Conservation (phyloP, 2,888 invertebrate genomes). For the Crematogaster levior region DNA sequence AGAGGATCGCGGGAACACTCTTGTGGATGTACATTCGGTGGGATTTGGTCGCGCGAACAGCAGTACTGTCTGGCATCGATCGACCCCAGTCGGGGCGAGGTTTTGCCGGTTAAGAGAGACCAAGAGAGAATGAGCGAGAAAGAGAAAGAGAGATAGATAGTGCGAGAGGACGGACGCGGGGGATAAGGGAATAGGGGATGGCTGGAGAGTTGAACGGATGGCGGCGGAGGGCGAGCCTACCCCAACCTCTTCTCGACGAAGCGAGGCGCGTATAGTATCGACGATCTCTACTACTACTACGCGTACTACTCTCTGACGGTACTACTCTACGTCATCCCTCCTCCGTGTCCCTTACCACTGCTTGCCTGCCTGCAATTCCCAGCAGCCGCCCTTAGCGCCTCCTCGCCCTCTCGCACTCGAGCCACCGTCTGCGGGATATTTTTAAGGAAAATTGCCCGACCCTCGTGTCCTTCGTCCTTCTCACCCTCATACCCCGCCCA, state of each 20-base stretch:
- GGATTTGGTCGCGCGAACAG: conserved; percentile 84
- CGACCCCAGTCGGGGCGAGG: conserved; percentile 76
- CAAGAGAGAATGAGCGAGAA: conserved; percentile 41
- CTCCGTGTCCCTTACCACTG: conserved; percentile 41
- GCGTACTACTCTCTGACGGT: conserved; percentile 48
- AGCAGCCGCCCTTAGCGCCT: conserved; percentile 48
- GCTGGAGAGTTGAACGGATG: conserved; percentile 47
- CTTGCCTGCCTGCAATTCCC: conserved; percentile 57
- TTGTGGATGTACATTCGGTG: conserved; percentile 76
- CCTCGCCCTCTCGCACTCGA: conserved; percentile 46
- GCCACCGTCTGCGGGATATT: conserved; percentile 75
- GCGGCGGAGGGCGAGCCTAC: conserved; percentile 81
- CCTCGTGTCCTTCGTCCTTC: conserved; percentile 48
- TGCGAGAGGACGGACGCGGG: conserved; percentile 60
- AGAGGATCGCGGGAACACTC: conserved; percentile 53
- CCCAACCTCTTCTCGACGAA: conserved; percentile 83
- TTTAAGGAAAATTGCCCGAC: conserved; percentile 78
- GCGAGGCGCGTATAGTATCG: conserved; percentile 82
- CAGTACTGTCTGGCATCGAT: conserved; percentile 86
- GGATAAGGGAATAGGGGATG: conserved; percentile 16
- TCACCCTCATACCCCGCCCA: conserved; percentile 43
- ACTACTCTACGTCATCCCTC: conserved; percentile 75
- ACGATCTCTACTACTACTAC: conserved; percentile 80
- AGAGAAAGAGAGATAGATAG: conserved; percentile 52
- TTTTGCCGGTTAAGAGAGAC: conserved; percentile 59